phyloP scores from a whole-genome alignment of 2,888 invertebrate genomes.

The Polyommatus icarus region DNA sequence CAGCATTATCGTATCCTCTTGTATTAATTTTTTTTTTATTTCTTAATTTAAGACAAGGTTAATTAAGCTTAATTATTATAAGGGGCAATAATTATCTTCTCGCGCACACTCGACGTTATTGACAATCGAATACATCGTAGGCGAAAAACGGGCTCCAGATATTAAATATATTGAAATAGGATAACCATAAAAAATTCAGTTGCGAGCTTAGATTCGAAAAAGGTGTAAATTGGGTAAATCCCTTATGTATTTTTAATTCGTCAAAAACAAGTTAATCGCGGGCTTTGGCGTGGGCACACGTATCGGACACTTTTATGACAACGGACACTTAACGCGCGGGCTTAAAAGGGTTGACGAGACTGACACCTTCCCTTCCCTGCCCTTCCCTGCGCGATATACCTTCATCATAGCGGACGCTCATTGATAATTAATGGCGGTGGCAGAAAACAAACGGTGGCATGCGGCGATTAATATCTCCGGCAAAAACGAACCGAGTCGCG shows the following conservation, averaged over 20 bases:
- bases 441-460: conserved; percentile 77
- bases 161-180: not conserved
- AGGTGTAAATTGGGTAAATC: conserved; percentile 41
- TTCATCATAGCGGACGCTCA: conserved; percentile 78
- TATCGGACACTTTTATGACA: conserved; percentile 80
- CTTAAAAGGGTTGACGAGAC: conserved; percentile 79
- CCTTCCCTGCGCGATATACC: conserved; percentile 72
- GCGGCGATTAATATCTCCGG: conserved; percentile 79
- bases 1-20: too few relatives aligned
- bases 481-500: conserved; percentile 77
- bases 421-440: conserved; percentile 79
- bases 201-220: conserved; percentile 36
- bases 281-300: conserved; percentile 67
- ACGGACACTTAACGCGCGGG: conserved; percentile 76
- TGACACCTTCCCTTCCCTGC: conserved; percentile 73
- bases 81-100: too few relatives aligned
- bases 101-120: too few relatives aligned
- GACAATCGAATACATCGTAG: too few relatives aligned
- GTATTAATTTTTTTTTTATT: too few relatives aligned
- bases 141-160: not conserved
- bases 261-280: conserved; percentile 71
- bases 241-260: conserved; percentile 59
- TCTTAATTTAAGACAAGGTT: too few relatives aligned
- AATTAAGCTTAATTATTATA: too few relatives aligned
- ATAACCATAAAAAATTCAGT: conserved; percentile 6